Conservation (phyloP, 2,888 invertebrate species). For the Colostygia pectinataria region DNA sequence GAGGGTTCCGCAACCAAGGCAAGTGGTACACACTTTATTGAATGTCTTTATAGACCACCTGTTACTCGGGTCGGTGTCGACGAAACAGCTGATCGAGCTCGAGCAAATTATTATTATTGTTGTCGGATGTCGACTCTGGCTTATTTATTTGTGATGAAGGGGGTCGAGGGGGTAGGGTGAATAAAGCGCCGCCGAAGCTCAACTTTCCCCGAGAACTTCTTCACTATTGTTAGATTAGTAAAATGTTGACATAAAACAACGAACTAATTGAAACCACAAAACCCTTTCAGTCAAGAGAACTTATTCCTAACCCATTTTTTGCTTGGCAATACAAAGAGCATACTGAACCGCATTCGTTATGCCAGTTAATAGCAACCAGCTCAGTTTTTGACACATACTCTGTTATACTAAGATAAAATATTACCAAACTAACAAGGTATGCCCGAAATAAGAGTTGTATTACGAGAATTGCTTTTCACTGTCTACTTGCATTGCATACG, state of each 20-base stretch:
- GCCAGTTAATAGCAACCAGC: no score
- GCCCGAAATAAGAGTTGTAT: no score
- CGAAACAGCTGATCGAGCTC: constrained; percentile 80
- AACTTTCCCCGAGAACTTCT: constrained; percentile 62
- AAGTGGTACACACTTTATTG: constrained; percentile 81
- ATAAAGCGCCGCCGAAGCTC: constrained; percentile 49
- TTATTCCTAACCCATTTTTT: background rate
- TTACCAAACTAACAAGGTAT: no score
- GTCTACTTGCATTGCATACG: no score
- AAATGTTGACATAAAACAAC: constrained; percentile 31
- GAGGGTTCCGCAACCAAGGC: constrained; percentile 74
- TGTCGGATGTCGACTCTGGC: constrained; percentile 73
- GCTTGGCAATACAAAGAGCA: background rate
- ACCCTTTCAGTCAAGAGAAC: no score
- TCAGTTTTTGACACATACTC: no score
- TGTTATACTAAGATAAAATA: no score
- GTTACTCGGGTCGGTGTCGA: constrained; percentile 81
- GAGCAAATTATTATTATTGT: constrained; percentile 78
- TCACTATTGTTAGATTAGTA: constrained; percentile 55
- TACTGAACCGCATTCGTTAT: no score
- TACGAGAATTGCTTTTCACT: no score
- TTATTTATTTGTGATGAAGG: constrained; percentile 76
- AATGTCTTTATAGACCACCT: constrained; percentile 84
- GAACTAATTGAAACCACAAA: constrained; percentile 36
- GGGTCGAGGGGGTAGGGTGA: constrained; percentile 50